phyloP scores from a whole-genome alignment of 1,140 invertebrate genomes.

The Nautilus pompilius region DNA sequence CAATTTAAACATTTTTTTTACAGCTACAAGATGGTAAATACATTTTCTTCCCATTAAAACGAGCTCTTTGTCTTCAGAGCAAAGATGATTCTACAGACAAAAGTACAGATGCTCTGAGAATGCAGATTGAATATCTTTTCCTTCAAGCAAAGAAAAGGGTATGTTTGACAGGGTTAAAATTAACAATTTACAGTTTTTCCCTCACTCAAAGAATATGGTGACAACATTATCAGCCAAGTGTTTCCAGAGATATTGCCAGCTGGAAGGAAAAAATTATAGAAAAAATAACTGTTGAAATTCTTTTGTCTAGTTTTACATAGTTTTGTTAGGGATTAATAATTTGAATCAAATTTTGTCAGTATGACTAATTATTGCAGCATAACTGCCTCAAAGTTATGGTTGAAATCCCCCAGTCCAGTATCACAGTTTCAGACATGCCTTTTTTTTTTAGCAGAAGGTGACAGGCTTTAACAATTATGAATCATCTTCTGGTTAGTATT shows the following conservation, averaged over 20 bases:
- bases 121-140: conserved; percentile 38
- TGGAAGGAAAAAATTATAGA: neutral
- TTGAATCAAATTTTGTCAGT: too few relatives aligned
- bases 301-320: neutral
- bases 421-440: too few relatives aligned
- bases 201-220: neutral
- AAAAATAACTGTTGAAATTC: neutral
- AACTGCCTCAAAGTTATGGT: too few relatives aligned
- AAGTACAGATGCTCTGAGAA: conserved; percentile 30
- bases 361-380: too few relatives aligned
- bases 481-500: too few relatives aligned
- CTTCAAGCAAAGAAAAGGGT: conserved; percentile 45
- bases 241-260: neutral
- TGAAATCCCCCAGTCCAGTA: too few relatives aligned
- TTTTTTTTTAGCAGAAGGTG: too few relatives aligned
- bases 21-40: conserved; percentile 38
- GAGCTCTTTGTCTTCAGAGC: conserved; percentile 41
- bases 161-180: too few relatives aligned
- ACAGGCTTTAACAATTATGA: too few relatives aligned
- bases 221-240: neutral
- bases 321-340: neutral
- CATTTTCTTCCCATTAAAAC: conserved; percentile 46
- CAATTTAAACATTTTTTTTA: too few relatives aligned
- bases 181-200: too few relatives aligned
- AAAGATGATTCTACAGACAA: conserved; percentile 36